Evolutionary conservation across 2,797 vertebrate genomes (phyloP), one percentile per base, ranked within the genome.

Genomic region (Cryptoblepharus egeriae): DNA sequence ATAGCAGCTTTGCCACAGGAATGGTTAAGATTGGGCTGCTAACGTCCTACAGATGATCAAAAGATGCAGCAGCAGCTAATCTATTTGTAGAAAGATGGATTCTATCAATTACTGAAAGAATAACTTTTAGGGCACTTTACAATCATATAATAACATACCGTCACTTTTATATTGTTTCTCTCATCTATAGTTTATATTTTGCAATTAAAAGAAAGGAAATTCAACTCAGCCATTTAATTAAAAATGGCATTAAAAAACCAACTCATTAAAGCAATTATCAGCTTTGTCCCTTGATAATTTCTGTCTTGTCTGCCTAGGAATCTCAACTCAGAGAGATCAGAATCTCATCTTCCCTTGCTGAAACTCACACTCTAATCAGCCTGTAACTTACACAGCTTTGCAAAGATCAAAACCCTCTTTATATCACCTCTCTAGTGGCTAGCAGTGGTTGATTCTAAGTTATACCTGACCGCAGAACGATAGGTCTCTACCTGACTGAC

Each of bases 361-460:
- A 16, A 68, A 58, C 28, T n/a, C 32, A n/a, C 16, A 18, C 39
- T 22, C 73, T 4, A 15, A 10, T 9, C 49, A 57, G 12, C 15
- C 52, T 65, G 75, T 24, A 24, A 52, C 61, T 76, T 49, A 61
- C 37, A 12, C 30, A 61, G 67, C 68, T 74, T 81, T 65, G 28
- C 76, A 86, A 90, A 86, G 74, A 85, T 74, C 49, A 76, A 88
- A 76, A 69, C 86, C 68, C n/a, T n/a, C n/a, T 42, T 32, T 80
- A 61, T 77, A 49, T 35, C 28, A 42, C n/a, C 22, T 45, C 83
- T 86, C 79, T 52, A 39, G 64, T 8, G 58, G 37, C 79, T 55
- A 9, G 28, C 8, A 5, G 57, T 12, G 15, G 87, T 79, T 80
- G 70, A 83, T 75, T 89, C 86, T 75, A 35, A 35, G 37, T 72